Evolutionary conservation across 2,888 invertebrate genomes (phyloP).

Genomic region (Dyspetes luteomarginatus): DNA sequence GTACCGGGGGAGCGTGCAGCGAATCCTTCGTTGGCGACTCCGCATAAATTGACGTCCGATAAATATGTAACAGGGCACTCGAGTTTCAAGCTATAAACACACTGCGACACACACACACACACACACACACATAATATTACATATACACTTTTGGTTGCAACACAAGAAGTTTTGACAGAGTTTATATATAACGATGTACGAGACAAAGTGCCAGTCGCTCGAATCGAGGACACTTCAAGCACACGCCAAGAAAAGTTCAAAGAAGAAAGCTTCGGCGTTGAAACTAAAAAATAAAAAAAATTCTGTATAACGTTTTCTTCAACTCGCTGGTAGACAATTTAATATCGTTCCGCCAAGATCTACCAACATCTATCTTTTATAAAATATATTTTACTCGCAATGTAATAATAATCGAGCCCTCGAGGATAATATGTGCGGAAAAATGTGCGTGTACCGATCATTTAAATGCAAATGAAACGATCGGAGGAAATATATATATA

Average conservation of each 20-base stretch:
- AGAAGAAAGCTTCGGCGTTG: constrained; percentile 45
- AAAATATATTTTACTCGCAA: constrained; percentile 15
- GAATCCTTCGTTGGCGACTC: constrained; percentile 54
- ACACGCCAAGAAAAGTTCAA: constrained; percentile 56
- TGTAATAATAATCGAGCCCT: constrained; percentile 48
- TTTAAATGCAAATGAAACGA: constrained; percentile 66
- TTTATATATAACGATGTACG: constrained; percentile 43
- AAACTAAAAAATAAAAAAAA: constrained; percentile 6
- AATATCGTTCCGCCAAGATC: constrained; percentile 30
- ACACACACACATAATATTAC: neutral
- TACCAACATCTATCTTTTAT: constrained; percentile 38
- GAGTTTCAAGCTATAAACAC: constrained; percentile 23
- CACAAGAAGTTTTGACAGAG: constrained; percentile 52
- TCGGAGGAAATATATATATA: constrained; percentile 8
- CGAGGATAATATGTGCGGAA: constrained; percentile 44
- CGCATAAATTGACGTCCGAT: constrained; percentile 64
- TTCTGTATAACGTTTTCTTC: constrained; percentile 27
- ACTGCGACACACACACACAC: neutral
- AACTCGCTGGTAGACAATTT: constrained; percentile 23
- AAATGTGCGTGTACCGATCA: constrained; percentile 60
- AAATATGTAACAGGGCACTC: constrained; percentile 64
- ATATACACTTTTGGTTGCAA: constrained; percentile 20
- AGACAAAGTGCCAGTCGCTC: constrained; percentile 32
- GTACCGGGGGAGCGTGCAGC: constrained; percentile 51
- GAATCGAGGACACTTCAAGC: constrained; percentile 47